Conservation (phyloP, 1,140 invertebrate species). For the Drosophila burlai region DNA sequence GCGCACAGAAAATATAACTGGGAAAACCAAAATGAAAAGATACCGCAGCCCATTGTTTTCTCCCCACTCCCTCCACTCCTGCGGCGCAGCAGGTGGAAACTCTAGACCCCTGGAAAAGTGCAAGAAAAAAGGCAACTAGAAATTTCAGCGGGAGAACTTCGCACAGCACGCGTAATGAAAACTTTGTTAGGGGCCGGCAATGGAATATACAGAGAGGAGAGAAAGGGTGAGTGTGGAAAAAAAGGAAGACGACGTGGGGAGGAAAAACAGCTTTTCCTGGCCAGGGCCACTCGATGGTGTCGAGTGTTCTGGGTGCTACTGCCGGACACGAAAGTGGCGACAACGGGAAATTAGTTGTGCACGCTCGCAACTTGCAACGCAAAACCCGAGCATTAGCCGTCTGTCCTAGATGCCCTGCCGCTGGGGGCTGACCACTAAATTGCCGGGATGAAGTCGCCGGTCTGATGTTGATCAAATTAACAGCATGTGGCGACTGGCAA, state of each 20-base stretch:
- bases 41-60: slow-evolving; percentile 68
- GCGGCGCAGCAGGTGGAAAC: slow-evolving; percentile 55
- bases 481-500: slow-evolving; percentile 70
- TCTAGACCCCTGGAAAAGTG: slow-evolving; percentile 26
- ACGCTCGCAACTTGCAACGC: slow-evolving; percentile 57
- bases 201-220: slow-evolving; percentile 9
- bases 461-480: slow-evolving; percentile 77
- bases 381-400: slow-evolving; percentile 60
- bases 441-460: slow-evolving; percentile 67
- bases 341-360: slow-evolving; percentile 79
- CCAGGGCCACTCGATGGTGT: slow-evolving; percentile 57
- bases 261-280: slow-evolving; percentile 20
- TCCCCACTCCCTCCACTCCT: background rate
- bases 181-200: slow-evolving; percentile 66
- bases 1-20: slow-evolving; percentile 18
- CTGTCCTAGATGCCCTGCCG: slow-evolving; percentile 42
- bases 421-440: slow-evolving; percentile 75
- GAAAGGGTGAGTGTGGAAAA: slow-evolving; percentile 13
- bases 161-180: slow-evolving; percentile 73
- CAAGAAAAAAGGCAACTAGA: slow-evolving; percentile 17
- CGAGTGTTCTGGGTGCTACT: slow-evolving; percentile 38
- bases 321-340: slow-evolving; percentile 61
- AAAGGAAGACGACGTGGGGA: background rate
- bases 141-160: slow-evolving; percentile 38
- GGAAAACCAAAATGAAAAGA: slow-evolving; percentile 42